Conservation (phyloP, 2,113 vertebrate species). For the Malaclemys terrapin region DNA sequence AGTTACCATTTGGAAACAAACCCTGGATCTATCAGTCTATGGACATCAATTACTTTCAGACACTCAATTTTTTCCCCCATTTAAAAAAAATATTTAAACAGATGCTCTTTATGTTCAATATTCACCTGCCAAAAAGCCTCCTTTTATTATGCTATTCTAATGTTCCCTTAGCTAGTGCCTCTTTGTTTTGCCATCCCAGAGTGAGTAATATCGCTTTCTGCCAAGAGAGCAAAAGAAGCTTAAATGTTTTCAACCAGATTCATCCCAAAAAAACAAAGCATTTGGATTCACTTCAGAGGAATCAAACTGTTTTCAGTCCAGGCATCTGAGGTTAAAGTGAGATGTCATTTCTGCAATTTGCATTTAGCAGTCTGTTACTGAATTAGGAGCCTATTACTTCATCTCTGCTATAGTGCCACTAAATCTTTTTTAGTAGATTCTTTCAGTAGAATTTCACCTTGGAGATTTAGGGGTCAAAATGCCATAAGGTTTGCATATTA, state of each 20-base stretch:
- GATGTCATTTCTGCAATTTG: background rate
- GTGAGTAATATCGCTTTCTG: background rate
- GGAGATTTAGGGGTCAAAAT: background rate
- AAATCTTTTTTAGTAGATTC: background rate
- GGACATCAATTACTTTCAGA: background rate
- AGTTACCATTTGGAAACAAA: background rate
- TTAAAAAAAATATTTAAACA: background rate
- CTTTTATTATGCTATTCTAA: background rate
- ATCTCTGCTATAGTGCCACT: background rate
- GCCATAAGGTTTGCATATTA: background rate
- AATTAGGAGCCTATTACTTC: background rate
- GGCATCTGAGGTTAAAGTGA: accelerated
- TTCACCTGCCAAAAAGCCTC: background rate
- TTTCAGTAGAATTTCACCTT: accelerated
- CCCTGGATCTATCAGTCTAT: background rate
- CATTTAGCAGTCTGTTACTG: background rate
- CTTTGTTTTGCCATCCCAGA: background rate
- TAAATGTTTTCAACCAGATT: background rate
- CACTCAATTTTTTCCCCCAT: background rate
- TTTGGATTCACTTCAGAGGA: background rate
- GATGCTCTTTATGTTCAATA: background rate
- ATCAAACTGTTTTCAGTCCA: accelerated
- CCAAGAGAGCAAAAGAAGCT: background rate
- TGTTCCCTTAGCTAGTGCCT: background rate
- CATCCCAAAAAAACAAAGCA: background rate